Conservation (phyloP, 2,797 vertebrate species). For the Tarsius wallacei region DNA sequence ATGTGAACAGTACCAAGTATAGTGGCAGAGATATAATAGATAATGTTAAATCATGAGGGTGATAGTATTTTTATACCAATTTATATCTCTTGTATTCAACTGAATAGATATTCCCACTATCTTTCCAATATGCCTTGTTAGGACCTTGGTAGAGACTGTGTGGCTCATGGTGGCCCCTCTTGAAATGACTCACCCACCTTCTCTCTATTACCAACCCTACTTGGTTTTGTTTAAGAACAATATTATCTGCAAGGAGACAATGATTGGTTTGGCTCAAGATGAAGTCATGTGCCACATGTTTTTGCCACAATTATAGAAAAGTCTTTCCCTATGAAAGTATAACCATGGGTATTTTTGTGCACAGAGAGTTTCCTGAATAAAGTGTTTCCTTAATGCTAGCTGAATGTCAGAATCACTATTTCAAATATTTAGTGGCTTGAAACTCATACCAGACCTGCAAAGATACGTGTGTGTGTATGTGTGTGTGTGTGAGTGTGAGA, state of each 20-base stretch:
- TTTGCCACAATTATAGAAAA: background rate
- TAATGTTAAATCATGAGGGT: background rate
- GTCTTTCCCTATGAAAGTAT: constrained; percentile 1
- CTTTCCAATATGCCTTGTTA: background rate
- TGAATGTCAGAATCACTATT: background rate
- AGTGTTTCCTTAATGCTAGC: background rate
- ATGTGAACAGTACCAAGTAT: background rate
- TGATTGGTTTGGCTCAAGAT: background rate
- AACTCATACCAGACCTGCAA: background rate
- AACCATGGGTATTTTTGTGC: background rate
- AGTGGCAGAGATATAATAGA: too few relatives aligned
- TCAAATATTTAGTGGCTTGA: background rate
- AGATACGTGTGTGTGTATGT: background rate
- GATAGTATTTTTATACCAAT: background rate
- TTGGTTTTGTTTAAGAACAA: constrained; percentile 24
- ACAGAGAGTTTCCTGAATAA: constrained; percentile 4
- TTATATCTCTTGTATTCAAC: background rate
- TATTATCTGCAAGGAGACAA: background rate
- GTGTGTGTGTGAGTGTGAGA: background rate
- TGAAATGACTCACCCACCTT: background rate
- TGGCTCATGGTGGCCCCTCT: background rate
- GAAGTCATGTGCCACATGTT: background rate
- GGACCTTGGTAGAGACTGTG: background rate
- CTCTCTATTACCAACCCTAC: background rate
- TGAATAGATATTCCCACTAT: background rate